phyloP scores from a whole-genome alignment of 2,797 vertebrate species.

The Diceros bicornis region DNA sequence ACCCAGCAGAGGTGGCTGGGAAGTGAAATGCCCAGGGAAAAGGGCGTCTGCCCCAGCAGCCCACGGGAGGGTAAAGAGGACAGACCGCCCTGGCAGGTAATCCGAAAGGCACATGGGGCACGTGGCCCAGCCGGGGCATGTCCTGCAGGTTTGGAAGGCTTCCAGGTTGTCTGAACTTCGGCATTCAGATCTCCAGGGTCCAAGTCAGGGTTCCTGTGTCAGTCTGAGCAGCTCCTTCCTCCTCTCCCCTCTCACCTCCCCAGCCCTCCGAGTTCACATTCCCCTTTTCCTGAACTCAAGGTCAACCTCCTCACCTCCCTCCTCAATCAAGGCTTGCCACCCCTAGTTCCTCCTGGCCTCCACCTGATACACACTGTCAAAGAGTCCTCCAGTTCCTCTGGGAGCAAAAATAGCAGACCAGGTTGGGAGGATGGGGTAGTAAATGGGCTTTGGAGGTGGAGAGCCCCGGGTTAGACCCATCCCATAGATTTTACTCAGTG shows the following conservation, averaged over 20 bases:
- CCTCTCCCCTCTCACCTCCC: neutral
- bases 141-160: neutral
- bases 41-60: neutral
- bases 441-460: neutral
- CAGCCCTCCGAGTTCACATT: neutral
- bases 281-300: neutral
- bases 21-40: neutral
- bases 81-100: neutral
- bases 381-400: neutral
- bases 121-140: neutral
- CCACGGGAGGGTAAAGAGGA: neutral
- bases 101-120: neutral
- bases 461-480: neutral
- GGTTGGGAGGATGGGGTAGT: neutral
- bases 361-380: neutral
- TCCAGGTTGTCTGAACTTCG: neutral
- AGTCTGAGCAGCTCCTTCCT: neutral
- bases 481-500: neutral
- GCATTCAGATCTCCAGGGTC: neutral
- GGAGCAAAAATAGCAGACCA: neutral
- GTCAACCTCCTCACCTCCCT: neutral
- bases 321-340: neutral
- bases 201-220: neutral
- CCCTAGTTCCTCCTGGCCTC: neutral
- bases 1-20: neutral